These are phyloP conservation scores for Epirrhoe tristata DNA, from an alignment of 2,888 invertebrate species.

Conservation along the genomic window DNA sequence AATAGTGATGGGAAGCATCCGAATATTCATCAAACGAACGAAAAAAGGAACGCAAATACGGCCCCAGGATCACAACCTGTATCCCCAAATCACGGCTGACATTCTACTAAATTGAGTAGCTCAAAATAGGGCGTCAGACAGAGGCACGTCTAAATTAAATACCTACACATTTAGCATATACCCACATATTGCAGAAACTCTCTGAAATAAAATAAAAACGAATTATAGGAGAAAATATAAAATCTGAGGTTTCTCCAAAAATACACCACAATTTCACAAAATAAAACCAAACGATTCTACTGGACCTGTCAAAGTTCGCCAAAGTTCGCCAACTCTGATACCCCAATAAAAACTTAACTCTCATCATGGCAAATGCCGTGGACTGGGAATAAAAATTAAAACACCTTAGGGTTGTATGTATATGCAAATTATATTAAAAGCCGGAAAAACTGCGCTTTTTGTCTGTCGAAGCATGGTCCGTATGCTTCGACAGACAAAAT, in stretches of 20 bases:
- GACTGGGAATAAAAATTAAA: conserved; percentile 37
- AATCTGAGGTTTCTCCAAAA: neutral
- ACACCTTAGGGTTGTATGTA: conserved; percentile 20
- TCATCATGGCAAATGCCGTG: conserved; percentile 33
- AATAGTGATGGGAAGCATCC: too few relatives aligned
- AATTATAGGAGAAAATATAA: neutral
- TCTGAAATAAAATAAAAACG: neutral
- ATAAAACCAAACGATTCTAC: conserved; percentile 23
- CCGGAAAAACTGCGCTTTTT: neutral
- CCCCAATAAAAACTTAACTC: conserved; percentile 36
- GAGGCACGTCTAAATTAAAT: too few relatives aligned
- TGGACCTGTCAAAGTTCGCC: conserved; percentile 21
- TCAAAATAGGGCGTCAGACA: too few relatives aligned
- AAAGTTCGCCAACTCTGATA: conserved; percentile 26
- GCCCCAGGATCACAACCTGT: too few relatives aligned
- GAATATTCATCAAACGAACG: too few relatives aligned
- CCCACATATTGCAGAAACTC: too few relatives aligned
- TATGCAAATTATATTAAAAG: neutral
- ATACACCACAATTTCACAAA: conserved; percentile 14
- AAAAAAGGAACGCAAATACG: too few relatives aligned
- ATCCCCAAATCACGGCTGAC: too few relatives aligned
- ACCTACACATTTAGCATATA: too few relatives aligned
- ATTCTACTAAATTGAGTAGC: too few relatives aligned
- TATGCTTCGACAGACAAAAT: too few relatives aligned
- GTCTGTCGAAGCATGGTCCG: too few relatives aligned